These are phyloP conservation scores for Hestina assimilis DNA, from an alignment of 1,140 invertebrate genomes.

Conservation along the genomic window DNA sequence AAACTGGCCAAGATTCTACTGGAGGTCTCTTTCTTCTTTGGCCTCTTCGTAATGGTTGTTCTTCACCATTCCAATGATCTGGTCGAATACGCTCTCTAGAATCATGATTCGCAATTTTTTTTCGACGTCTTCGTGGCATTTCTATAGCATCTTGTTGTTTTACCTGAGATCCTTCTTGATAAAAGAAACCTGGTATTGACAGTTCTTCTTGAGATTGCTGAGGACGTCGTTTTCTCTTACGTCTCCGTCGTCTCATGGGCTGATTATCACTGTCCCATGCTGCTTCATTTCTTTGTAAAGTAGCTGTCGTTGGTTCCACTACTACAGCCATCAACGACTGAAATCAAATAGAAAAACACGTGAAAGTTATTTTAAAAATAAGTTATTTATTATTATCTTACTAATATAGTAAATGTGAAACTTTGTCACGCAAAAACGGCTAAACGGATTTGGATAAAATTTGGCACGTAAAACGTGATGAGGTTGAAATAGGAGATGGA, in stretches of 20 bases:
- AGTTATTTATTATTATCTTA: too few species aligned
- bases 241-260: conserved; percentile 61
- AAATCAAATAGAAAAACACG: conserved; percentile 45
- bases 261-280: conserved; percentile 43
- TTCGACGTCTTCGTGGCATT: conserved; percentile 40
- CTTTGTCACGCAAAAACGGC: too few species aligned
- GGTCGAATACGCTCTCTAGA: conserved; percentile 25
- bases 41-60: conserved; percentile 51
- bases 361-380: too few species aligned
- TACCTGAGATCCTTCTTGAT: conserved; percentile 31
- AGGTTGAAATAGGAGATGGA: too few species aligned
- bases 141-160: conserved; percentile 30
- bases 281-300: conserved; percentile 20
- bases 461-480: too few species aligned
- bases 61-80: conserved; percentile 39
- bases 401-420: too few species aligned
- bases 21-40: conserved; percentile 60
- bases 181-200: conserved; percentile 30
- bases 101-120: conserved; percentile 44
- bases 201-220: conserved; percentile 35
- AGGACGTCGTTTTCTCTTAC: conserved; percentile 78
- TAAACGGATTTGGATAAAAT: background rate
- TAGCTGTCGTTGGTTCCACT: conserved; percentile 35
- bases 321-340: conserved; percentile 76
- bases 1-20: conserved; percentile 37